These are phyloP conservation scores for Ovibos moschatus DNA, from an alignment of 2,113 vertebrate genomes.

Conservation along the genomic window DNA sequence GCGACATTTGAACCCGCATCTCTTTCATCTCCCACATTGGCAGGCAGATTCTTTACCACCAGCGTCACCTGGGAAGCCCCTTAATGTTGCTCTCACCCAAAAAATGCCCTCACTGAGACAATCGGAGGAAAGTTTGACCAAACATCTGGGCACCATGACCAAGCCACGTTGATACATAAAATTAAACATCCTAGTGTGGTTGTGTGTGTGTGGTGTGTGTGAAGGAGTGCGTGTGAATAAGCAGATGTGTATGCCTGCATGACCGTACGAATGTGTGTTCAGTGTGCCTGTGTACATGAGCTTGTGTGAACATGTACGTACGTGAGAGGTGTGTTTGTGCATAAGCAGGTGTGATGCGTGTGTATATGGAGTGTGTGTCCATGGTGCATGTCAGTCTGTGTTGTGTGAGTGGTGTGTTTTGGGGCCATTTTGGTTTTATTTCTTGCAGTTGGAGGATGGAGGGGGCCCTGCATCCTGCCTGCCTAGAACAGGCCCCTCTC, in stretches of 20 bases:
- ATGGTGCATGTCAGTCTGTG: accelerated
- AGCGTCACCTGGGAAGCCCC: not conserved
- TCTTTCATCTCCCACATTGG: not conserved
- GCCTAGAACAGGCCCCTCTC: not conserved
- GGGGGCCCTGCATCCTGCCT: not conserved
- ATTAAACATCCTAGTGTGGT: not conserved
- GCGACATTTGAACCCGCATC: accelerated
- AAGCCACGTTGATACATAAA: accelerated
- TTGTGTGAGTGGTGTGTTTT: not conserved
- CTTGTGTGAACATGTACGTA: not conserved
- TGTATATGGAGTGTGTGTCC: not conserved
- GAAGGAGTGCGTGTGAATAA: not conserved
- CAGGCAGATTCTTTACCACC: not conserved
- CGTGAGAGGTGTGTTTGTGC: not conserved
- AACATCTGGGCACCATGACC: not conserved
- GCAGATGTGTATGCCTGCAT: too few relatives aligned
- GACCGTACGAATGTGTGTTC: accelerated
- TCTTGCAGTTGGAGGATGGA: not conserved
- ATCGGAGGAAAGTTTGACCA: not conserved
- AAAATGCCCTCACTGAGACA: not conserved
- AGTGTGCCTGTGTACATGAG: not conserved
- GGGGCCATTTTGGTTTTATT: not conserved
- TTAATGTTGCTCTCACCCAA: not conserved
- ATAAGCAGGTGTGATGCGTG: not conserved
- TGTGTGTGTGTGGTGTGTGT: not conserved